Evolutionary conservation across 2,113 vertebrate species (phyloP), one percentile per base, ranked within the genome.

Genomic region (Haplotaxodon microlepis): DNA sequence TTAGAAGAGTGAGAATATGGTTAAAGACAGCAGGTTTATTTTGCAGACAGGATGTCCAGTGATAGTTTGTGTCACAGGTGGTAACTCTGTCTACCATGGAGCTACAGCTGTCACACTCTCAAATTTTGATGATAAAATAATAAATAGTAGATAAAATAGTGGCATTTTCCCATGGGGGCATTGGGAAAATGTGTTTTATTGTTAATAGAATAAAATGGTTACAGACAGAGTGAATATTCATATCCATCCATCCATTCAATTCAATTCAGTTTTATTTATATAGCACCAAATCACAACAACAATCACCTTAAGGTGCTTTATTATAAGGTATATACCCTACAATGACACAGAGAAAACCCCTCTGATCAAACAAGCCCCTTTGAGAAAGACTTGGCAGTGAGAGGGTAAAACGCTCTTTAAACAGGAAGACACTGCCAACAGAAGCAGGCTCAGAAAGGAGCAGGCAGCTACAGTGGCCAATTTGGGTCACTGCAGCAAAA

Each of bases 1-100:
- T 34, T 10, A 34, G 29, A 34, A 31, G 34, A 38, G 36, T 40
- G 3, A 40, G 63, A 21, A 13, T 40, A 8, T 13, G 63, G 6
- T 21, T 69, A n/a, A 21, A 38, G 19, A 73, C 16, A 9, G 12
- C n/a, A 7, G 0, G n/a, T 8, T 71, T 24, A 24, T 69, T 24
- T 42, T n/a, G 4, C n/a, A 73, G 5, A 1, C 40, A 29, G 69
- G 5, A 7, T 17, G 4, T 47, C 9, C 21, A 73, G 24, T 45
- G 4, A 73, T 27, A 73, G 38, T 10, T 7, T 6, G 14, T 47
- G 40, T 45, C 21, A 73, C 40, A 27, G 69, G 8, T n/a, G 7
- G 8, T 3, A 6, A 71, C 36, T 24, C 36, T 71, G 66, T 24
- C 66, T 16, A 24, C n/a, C 2, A 1, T 16, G 38, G 38, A 69